Percentiles rank a stretch among this genome's conserved stretches.
Evolutionary conservation across 2,797 vertebrate species (phyloP).

Genomic region (Artibeus jamaicensis): DNA sequence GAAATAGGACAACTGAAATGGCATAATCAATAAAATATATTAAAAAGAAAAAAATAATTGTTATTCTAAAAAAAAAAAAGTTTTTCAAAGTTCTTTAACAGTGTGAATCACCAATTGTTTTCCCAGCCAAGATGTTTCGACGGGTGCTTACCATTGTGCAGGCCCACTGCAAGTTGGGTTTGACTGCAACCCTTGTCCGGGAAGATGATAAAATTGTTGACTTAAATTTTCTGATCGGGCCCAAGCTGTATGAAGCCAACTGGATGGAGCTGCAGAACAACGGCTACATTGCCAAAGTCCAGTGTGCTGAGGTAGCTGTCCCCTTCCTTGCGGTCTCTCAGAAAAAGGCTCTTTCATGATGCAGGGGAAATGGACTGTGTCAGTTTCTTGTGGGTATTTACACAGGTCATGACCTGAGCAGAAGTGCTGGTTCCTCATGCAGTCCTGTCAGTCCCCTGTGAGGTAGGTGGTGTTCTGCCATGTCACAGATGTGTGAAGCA

Average conservation of each 20-base stretch:
- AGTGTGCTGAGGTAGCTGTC: slow-evolving; percentile 94
- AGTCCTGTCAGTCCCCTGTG: neutral
- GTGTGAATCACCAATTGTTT: neutral
- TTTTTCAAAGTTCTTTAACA: neutral
- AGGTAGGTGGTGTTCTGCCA: no score
- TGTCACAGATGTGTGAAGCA: neutral
- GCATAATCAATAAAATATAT: no score
- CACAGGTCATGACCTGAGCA: neutral
- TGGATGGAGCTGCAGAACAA: slow-evolving; percentile 99
- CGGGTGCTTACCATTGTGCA: slow-evolving; percentile 98
- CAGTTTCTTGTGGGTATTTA: accelerated
- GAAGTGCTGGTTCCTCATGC: accelerated
- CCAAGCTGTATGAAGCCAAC: slow-evolving; percentile 97
- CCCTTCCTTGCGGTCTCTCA: neutral
- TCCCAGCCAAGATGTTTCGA: slow-evolving; percentile 96
- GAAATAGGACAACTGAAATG: no score
- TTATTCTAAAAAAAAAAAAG: no score
- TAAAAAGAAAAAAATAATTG: no score
- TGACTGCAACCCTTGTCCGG: slow-evolving; percentile 96
- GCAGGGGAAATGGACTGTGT: neutral
- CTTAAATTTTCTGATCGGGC: slow-evolving; percentile 97
- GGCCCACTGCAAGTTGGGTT: slow-evolving; percentile 97
- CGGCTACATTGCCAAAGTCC: slow-evolving; percentile 99
- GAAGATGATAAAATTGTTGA: slow-evolving; percentile 99
- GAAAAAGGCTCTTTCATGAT: neutral